Base-by-base conservation (phyloP, 2,797 vertebrate genomes). In the Petrocephalus schoutedeni region DNA sequence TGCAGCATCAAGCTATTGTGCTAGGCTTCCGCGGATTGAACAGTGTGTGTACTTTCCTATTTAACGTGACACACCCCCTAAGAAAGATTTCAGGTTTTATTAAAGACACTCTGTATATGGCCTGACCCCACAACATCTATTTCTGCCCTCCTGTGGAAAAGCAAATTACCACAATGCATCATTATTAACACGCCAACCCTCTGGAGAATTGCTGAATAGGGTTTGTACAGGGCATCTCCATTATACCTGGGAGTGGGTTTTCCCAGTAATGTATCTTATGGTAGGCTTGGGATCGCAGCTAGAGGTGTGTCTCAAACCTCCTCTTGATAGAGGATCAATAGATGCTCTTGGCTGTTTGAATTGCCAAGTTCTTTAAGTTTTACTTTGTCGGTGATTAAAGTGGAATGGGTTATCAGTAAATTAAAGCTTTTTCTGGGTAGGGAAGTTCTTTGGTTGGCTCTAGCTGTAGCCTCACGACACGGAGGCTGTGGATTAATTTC, bases 71-170 rank as follows among this genome's bases (percentile, higher is more conserved):
- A 77, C 71, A n/a, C 71, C 36, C 71, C 36, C 45, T 54, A 21
- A 85, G 45, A 85, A 85, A 1, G n/a, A 56, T 32, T 14, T 53
- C 82, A 54, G 82, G 21, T 85, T 85, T 54, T 28, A 85, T 54
- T 85, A 85, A 85, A 85, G 21, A 28, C 82, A 54, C 4, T 7
- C 45, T 53, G n/a, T 28, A 54, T 56, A 28, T 53, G 16, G 49
- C 10, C 53, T 56, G 53, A 56, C 82, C 82, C 23, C 49, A 54
- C 82, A 84, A 28, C 49, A n/a, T 54, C 49, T 51, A 56, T 85
- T 77, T 85, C 21, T 84, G 80, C 80, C 80, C n/a, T 84, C 80
- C 80, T 84, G 80, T 84, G 51, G 80, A 53, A 84, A 32, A 23
- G 82, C 51, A 56, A 85, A 85, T 85, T 49, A 56, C 82, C 82